A percentile compares a stretch with the other conserved stretches of the same genome.
These are phyloP conservation scores for Tetragonula carbonaria DNA, from an alignment of 2,888 invertebrate genomes.

Conservation along the genomic window DNA sequence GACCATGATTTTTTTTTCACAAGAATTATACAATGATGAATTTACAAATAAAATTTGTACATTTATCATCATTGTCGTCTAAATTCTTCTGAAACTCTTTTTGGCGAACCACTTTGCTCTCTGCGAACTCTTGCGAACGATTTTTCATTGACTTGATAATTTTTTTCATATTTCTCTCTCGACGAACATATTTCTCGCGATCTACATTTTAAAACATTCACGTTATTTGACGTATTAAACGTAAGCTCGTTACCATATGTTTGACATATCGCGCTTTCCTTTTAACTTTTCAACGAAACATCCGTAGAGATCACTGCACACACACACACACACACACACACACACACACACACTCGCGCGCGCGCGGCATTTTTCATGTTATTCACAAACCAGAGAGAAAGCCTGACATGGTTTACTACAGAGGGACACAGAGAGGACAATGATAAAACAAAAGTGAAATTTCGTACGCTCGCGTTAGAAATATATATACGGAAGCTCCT, in stretches of 20 bases:
- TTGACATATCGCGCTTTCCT: not conserved
- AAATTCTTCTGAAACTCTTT: too few relatives aligned
- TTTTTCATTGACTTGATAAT: too few relatives aligned
- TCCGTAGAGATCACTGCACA: not conserved
- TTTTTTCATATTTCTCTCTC: not conserved
- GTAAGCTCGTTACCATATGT: not conserved
- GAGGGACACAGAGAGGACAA: too few relatives aligned
- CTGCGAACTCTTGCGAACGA: too few relatives aligned
- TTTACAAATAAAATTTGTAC: too few relatives aligned
- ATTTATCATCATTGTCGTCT: too few relatives aligned
- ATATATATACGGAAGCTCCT: not conserved
- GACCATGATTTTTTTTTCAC: too few relatives aligned
- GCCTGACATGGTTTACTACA: not conserved
- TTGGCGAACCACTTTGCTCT: too few relatives aligned
- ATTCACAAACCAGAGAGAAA: not conserved
- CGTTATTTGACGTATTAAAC: not conserved
- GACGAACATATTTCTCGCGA: not conserved
- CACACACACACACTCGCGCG: too few relatives aligned
- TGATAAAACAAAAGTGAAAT: not conserved
- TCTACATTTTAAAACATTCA: not conserved
- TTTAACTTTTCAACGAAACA: not conserved
- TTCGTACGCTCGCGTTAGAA: not conserved
- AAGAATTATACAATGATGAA: too few relatives aligned
- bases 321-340: too few relatives aligned
- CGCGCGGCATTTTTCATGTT: not conserved